Percentiles rank a stretch among this genome's conserved stretches.
These are phyloP conservation scores for Seriola dumerili DNA, from an alignment of 2,113 vertebrate genomes.

Conservation along the genomic window DNA sequence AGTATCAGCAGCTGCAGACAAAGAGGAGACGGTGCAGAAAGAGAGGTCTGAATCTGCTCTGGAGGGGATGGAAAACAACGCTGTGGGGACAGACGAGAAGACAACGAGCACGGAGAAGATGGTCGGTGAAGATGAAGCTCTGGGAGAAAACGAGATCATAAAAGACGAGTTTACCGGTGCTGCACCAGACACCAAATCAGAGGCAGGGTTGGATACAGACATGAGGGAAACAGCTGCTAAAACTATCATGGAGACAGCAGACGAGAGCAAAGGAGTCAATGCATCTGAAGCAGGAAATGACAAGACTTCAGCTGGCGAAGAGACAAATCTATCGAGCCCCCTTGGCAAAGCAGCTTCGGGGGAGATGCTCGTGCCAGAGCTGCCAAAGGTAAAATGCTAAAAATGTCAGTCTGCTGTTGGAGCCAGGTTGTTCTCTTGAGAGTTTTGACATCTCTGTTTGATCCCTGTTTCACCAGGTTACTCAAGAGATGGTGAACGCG, in stretches of 20 bases:
- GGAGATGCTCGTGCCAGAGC: neutral
- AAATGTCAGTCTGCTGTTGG: neutral
- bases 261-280: neutral
- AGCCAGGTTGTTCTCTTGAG: neutral
- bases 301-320: neutral
- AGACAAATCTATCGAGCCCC: neutral
- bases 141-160: neutral
- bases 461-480: constrained; percentile 54
- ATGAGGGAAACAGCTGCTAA: neutral
- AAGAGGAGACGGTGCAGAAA: neutral
- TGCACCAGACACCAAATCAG: neutral
- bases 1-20: neutral
- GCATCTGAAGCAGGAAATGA: neutral
- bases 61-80: neutral
- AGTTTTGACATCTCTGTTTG: neutral
- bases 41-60: neutral
- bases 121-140: neutral
- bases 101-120: neutral
- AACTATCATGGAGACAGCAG: neutral
- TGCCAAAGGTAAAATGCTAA: constrained; percentile 43
- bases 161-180: neutral
- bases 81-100: neutral
- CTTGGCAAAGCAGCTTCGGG: neutral
- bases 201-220: neutral
- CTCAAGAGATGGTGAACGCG: constrained; percentile 54